Conservation (phyloP, 2,113 vertebrate species). For the Talpa occidentalis region DNA sequence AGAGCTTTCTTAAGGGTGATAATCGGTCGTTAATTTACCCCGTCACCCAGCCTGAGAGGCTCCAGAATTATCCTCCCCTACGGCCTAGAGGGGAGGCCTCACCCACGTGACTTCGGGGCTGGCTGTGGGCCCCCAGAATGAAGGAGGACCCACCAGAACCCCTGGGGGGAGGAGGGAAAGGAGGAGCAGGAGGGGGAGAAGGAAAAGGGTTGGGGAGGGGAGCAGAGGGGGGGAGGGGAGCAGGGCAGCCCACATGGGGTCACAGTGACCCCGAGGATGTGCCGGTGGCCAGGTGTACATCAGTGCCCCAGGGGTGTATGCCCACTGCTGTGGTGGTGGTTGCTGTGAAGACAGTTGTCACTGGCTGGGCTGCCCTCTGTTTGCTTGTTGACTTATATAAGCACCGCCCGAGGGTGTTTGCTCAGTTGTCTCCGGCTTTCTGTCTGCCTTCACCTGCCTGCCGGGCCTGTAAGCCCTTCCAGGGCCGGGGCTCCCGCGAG, state of each 20-base stretch:
- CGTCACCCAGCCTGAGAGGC: neutral
- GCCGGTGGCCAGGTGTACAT: rapidly evolving
- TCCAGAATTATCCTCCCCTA: neutral
- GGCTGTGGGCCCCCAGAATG: neutral
- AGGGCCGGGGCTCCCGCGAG: neutral
- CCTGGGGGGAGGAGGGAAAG: rapidly evolving
- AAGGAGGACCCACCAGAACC: rapidly evolving
- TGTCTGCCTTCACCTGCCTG: slow-evolving; percentile 51
- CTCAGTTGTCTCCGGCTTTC: neutral
- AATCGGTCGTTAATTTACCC: neutral
- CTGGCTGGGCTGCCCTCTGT: neutral
- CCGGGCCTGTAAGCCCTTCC: neutral
- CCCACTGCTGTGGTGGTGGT: rapidly evolving
- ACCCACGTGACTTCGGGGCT: neutral
- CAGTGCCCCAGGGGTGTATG: rapidly evolving
- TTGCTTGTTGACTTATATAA: slow-evolving; percentile 12
- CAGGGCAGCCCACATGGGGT: neutral
- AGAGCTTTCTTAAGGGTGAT: too few species aligned
- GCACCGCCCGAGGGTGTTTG: neutral
- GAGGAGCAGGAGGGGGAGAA: too few species aligned
- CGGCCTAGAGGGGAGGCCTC: neutral
- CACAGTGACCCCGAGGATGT: too few species aligned
- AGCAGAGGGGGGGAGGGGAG: too few species aligned
- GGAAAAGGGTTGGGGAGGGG: too few species aligned
- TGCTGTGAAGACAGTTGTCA: neutral